Evolutionary conservation across 1,140 invertebrate genomes (phyloP), one percentile per base, ranked within the genome.

Genomic region (Mizuhopecten yessoensis): DNA sequence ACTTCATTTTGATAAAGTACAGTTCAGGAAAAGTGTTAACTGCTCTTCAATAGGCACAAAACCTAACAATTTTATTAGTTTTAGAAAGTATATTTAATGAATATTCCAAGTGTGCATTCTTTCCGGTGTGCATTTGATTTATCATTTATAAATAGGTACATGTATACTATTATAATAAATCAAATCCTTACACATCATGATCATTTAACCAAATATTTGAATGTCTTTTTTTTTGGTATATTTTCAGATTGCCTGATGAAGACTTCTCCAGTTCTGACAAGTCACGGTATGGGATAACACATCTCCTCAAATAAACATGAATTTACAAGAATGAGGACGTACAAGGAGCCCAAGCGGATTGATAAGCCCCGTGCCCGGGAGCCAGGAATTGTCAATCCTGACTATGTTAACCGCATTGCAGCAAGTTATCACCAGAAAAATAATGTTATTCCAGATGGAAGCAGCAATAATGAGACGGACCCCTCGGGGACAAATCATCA

Each of bases 291-390:
- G 57, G 57, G 57, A 75, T 75, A 75, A 75, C 57, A 75, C n/a
- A 75, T n/a, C n/a, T n/a, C 17, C n/a, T 75, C 57, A n/a, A 75
- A 7, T 29, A n/a, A 34, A 33, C 75, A 87, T 34, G 86, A 75
- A 90, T 86, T 45, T 45, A 17, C 34, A 86, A 88, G 34, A 36
- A 92, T 92, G 92, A 92, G 92, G 87, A 92, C 92, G 17, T 92
- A 92, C 86, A 92, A 92, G 86, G 92, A 92, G 87, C 92, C 92
- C 33, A 92, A 92, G 87, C 86, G 92, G 23, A 92, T 92, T 89
- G 92, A 92, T 45, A 92, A 92, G 57, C 87, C 92, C 29, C 88
- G 90, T 29, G 42, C 87, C 33, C 36, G 88, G 20, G 92, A 92
- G 39, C 90, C 92, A 86, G 90, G 86, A 0, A 90, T 90, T 34